Base-by-base conservation (phyloP, 2,113 vertebrate species). In the Pseudolaguvia tuberculata region DNA sequence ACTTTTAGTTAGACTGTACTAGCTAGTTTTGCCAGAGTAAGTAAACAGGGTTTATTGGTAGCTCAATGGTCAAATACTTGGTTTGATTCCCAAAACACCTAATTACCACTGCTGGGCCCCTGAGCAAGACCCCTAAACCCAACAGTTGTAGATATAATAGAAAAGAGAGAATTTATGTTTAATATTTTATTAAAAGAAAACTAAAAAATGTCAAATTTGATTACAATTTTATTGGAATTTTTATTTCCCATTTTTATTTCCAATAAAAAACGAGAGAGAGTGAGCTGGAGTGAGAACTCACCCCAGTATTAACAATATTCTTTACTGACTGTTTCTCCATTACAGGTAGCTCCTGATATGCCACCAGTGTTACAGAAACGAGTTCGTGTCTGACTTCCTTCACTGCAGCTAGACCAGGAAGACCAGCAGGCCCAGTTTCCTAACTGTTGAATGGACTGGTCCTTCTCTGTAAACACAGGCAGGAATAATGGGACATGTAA, bases 381-480 rank as follows among this genome's bases (percentile, higher is more conserved):
- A 15, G 80, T 91, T 39, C 88, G 88, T 45, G 21, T 84, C 2
- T 27, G 87, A 78, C 81, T 86, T 18, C 70, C 81, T 29, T 75
- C 66, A 2, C 12, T 78, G 9, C 90, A 95, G 10, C 3, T 0
- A 10, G 88, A 88, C 90, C 89, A 92, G 29, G 67, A 0, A 23
- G 88, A 85, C 92, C 92, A 94, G 68, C 90, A 95, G 7, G 79
- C 87, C 93, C 93, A 92, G 76, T 91, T 88, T 35, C 93, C 91
- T 20, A 91, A 77, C 9, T 89, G 85, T 45, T 8, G 10, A 4
- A 87, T 76, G 6, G 42, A 21, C 4, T 20, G 15, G 3, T 65
- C 4, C 11, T 71, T 68, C 39, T 8, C 74, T 81, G 56, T 9
- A 75, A 47, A 53, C 1, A 20, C 11, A 29, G 5, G 69, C 17